Conservation (phyloP, 1,140 invertebrate genomes). For the Drosophila sp. region DNA sequence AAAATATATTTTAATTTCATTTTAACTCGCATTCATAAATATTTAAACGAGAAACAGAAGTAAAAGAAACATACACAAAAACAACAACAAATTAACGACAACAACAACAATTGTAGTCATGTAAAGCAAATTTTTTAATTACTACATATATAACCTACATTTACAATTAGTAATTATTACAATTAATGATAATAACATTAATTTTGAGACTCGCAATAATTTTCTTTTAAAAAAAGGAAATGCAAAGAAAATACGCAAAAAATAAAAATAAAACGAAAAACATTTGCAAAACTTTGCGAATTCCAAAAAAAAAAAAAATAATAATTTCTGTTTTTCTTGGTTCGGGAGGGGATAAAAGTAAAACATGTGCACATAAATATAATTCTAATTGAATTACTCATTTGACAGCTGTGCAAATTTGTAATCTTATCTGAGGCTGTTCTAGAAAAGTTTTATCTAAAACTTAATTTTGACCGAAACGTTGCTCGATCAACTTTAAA, state of each 20-base stretch:
- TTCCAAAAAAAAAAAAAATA: constrained; percentile 1
- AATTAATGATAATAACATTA: constrained; percentile 56
- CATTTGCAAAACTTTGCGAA: constrained; percentile 33
- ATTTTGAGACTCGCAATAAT: constrained; percentile 72
- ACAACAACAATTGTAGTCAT: constrained; percentile 59
- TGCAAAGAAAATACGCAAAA: constrained; percentile 24
- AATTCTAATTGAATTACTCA: constrained; percentile 1
- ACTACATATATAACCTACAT: constrained; percentile 56
- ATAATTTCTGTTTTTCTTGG: not conserved
- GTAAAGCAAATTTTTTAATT: constrained; percentile 75
- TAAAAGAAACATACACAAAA: constrained; percentile 29
- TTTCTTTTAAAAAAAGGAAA: constrained; percentile 50
- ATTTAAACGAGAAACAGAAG: constrained; percentile 29
- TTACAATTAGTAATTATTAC: constrained; percentile 44
- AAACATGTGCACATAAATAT: too few relatives aligned
- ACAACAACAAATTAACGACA: constrained; percentile 41
- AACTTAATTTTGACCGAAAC: not conserved
- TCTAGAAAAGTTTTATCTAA: not conserved
- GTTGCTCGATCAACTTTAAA: not conserved
- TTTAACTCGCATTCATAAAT: constrained; percentile 33
- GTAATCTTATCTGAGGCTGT: constrained; percentile 7
- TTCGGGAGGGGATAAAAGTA: too few relatives aligned
- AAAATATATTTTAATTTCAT: constrained; percentile 38
- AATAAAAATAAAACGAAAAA: constrained; percentile 15
- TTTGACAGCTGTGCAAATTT: not conserved